Base-by-base conservation (phyloP, 2,797 vertebrate species). In the Strix occidentalis region DNA sequence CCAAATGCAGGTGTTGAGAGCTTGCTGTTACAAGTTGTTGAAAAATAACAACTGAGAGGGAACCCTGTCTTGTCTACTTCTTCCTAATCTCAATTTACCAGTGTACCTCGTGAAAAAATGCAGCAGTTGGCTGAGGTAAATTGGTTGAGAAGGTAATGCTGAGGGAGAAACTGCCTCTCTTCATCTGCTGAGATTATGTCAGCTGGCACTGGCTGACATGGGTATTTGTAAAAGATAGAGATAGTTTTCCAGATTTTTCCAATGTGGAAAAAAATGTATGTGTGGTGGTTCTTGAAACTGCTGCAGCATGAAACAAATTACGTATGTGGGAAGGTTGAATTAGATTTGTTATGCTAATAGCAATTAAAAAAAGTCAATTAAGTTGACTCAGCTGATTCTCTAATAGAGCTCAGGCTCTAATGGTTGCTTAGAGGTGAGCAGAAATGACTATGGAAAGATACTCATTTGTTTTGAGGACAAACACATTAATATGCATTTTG, bases 251-350 rank as follows among this genome's bases (percentile, higher is more conserved):
- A 60, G 4, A 8, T 63, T 75, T 90, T 87, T 92, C 43, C 23
- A 58, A 1, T 2, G 1, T 61, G n/a, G 37, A 57, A 78, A 43
- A 41, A 41, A 76, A 54, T 1, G 2, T 25, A 5, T 17, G 6
- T 53, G 18, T 88, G n/a, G 74, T 70, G 37, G 16, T 64, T 57
- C 60, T 71, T 84, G 85, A 74, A 93, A 84, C n/a, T 80, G 68
- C 53, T 81, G 50, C 60, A 83, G 33, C 15, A 4, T 80, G 31
- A 83, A 87, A 13, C 33, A 75, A 66, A 65, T 84, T 41, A 10
- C 13, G 0, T 37, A 5, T n/a, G 13, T 90, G 53, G 64, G 66
- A 89, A 89, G 35, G 29, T 17, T 53, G 23, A 56, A 74, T 84
- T 90, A 74, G 64, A 53, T 89, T 51, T 71, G 19, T 84, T 86